Evolutionary conservation across 2,113 vertebrate species (phyloP).

Genomic region (Odocoileus virginianus): DNA sequence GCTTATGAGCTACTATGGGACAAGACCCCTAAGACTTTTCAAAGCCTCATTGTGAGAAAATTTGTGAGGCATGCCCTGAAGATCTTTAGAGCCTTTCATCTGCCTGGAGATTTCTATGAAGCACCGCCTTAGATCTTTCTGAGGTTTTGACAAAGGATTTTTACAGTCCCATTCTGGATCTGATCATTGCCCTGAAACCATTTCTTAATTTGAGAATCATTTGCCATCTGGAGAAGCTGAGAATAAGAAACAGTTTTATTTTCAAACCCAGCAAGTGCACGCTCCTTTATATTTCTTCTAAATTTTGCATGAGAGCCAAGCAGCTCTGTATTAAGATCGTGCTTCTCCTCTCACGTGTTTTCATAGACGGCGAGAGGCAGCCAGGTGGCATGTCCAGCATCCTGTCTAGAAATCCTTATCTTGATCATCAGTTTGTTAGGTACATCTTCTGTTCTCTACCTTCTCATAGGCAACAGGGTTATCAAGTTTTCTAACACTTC

Average conservation of each 20-base stretch:
- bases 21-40: neutral
- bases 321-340: constrained; percentile 36
- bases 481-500: neutral
- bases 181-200: constrained; percentile 48
- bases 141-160: constrained; percentile 28
- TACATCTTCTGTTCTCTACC: neutral
- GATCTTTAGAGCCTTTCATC: neutral
- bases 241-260: constrained; percentile 61
- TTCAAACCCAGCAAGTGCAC: constrained; percentile 11
- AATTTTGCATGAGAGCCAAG: constrained; percentile 35
- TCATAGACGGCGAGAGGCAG: constrained; percentile 28
- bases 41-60: neutral
- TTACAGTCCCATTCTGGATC: constrained; percentile 10
- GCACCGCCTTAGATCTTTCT: constrained; percentile 36
- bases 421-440: neutral
- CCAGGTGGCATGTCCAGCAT: neutral
- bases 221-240: constrained; percentile 61
- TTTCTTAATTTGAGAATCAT: constrained; percentile 57
- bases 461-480: neutral
- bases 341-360: constrained; percentile 7
- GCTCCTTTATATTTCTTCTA: constrained; percentile 50
- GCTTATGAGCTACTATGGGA: neutral
- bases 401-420: constrained; percentile 35
- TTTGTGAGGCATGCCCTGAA: neutral
- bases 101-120: constrained; percentile 3